These are phyloP conservation scores for Drosophila ercepeae DNA, from an alignment of 1,140 invertebrate genomes.

Conservation along the genomic window DNA sequence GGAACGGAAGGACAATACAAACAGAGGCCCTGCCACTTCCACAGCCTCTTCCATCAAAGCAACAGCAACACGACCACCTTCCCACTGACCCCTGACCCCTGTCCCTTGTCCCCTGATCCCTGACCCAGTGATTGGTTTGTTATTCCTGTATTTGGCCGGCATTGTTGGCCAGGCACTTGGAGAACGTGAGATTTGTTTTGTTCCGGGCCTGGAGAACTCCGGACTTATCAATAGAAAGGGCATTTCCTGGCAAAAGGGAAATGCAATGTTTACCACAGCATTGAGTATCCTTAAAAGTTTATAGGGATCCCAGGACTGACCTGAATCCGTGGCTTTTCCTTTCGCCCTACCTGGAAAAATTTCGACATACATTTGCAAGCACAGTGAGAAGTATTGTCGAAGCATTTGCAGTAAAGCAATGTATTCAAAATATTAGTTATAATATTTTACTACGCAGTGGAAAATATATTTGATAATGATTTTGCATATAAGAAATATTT, in stretches of 20 bases:
- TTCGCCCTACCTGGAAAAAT: background rate
- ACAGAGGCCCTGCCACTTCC: constrained; percentile 7
- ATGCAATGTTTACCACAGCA: constrained; percentile 9
- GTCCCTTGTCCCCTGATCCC: too few relatives aligned
- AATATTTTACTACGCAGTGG: too few relatives aligned
- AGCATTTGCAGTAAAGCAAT: too few relatives aligned
- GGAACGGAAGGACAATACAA: constrained; percentile 19
- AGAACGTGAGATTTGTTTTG: constrained; percentile 36
- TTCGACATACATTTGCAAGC: background rate
- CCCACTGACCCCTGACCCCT: background rate
- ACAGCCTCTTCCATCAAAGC: constrained; percentile 1
- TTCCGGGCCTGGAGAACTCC: constrained; percentile 13
- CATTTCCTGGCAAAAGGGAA: background rate
- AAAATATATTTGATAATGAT: too few relatives aligned
- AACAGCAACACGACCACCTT: constrained; percentile 5
- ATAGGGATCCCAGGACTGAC: background rate
- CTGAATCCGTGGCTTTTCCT: constrained; percentile 4
- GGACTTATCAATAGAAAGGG: constrained; percentile 26
- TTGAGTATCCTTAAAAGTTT: constrained; percentile 17
- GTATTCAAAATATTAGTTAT: too few relatives aligned
- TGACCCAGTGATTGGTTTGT: constrained; percentile 31
- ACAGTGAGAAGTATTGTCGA: background rate
- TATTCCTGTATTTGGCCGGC: constrained; percentile 37
- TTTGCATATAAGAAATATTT: too few relatives aligned
- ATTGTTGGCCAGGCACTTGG: constrained; percentile 35